These are phyloP conservation scores for Caenorhabditis macrosperma DNA, from an alignment of 2,888 invertebrate genomes.

Conservation along the genomic window DNA sequence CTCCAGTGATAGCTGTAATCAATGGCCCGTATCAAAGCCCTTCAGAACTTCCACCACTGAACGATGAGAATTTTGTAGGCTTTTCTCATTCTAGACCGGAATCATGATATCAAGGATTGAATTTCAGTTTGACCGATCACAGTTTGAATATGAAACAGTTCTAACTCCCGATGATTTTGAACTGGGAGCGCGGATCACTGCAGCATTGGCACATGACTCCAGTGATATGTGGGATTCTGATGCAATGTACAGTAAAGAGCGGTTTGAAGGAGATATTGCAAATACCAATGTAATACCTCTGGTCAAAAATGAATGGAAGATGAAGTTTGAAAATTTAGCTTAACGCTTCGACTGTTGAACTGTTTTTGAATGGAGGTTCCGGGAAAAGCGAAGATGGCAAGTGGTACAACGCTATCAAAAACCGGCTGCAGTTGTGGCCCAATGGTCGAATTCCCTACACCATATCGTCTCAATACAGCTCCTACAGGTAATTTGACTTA, in stretches of 20 bases:
- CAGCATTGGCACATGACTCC: constrained; percentile 61
- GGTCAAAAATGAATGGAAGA: too few species aligned
- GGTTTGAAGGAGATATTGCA: constrained; percentile 80
- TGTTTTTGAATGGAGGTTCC: constrained; percentile 74
- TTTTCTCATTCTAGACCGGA: background rate
- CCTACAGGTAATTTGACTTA: constrained; percentile 72
- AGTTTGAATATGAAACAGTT: constrained; percentile 77
- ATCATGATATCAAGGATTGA: too few species aligned
- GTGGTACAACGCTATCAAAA: constrained; percentile 77
- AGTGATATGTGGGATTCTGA: constrained; percentile 77
- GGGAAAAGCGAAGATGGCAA: constrained; percentile 65
- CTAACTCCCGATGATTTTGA: constrained; percentile 77
- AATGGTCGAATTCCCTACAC: constrained; percentile 78
- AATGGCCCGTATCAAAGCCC: constrained; percentile 35
- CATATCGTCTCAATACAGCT: constrained; percentile 78
- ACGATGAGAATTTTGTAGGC: constrained; percentile 60
- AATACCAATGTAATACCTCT: constrained; percentile 78
- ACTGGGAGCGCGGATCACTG: constrained; percentile 68
- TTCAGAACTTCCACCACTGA: constrained; percentile 50
- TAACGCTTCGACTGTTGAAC: constrained; percentile 74
- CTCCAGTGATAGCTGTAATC: constrained; percentile 27
- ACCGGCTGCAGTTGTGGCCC: constrained; percentile 78
- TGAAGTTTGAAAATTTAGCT: constrained; percentile 68
- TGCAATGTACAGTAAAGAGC: constrained; percentile 76
- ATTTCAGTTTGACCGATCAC: constrained; percentile 57